A percentile compares a stretch with the other conserved stretches of the same genome.
Conservation (phyloP, 1,140 invertebrate genomes). For the Bradysia coprophila region DNA sequence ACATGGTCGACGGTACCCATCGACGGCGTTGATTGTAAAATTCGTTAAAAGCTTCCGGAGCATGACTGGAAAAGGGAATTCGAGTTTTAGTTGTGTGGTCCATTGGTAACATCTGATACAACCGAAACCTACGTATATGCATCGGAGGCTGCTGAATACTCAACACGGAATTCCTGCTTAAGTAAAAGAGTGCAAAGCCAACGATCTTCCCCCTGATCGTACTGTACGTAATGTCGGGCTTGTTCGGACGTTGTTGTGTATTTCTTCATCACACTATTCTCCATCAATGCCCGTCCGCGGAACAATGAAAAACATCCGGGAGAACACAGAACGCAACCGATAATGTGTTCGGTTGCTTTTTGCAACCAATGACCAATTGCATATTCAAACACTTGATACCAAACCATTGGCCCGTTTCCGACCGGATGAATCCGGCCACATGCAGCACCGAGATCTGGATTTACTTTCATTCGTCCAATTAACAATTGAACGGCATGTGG, state of each 20-base stretch:
- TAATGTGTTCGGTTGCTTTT: constrained; percentile 87
- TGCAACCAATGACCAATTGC: constrained; percentile 90
- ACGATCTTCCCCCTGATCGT: constrained; percentile 79
- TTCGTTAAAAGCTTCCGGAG: constrained; percentile 71
- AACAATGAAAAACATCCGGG: constrained; percentile 88
- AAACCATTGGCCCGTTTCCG: constrained; percentile 73
- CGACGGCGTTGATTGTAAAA: constrained; percentile 75
- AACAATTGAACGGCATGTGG: constrained; percentile 69
- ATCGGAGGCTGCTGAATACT: constrained; percentile 84
- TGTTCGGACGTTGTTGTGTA: constrained; percentile 67
- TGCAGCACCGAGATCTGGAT: constrained; percentile 69
- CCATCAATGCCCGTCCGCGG: constrained; percentile 72
- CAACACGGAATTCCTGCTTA: constrained; percentile 71
- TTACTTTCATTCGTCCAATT: constrained; percentile 82
- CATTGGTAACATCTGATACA: too few species aligned
- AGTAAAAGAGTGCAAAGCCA: constrained; percentile 76
- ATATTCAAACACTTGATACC: constrained; percentile 90
- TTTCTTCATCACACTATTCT: constrained; percentile 74
- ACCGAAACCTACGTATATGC: too few species aligned
- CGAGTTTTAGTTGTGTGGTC: too few species aligned
- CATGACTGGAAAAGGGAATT: too few species aligned
- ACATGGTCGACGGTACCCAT: constrained; percentile 80
- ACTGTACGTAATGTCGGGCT: constrained; percentile 76
- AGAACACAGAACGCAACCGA: constrained; percentile 73
- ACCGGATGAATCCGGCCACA: constrained; percentile 87